These are phyloP conservation scores for Harpagifer antarcticus DNA, from an alignment of 2,797 vertebrate genomes.

Conservation along the genomic window DNA sequence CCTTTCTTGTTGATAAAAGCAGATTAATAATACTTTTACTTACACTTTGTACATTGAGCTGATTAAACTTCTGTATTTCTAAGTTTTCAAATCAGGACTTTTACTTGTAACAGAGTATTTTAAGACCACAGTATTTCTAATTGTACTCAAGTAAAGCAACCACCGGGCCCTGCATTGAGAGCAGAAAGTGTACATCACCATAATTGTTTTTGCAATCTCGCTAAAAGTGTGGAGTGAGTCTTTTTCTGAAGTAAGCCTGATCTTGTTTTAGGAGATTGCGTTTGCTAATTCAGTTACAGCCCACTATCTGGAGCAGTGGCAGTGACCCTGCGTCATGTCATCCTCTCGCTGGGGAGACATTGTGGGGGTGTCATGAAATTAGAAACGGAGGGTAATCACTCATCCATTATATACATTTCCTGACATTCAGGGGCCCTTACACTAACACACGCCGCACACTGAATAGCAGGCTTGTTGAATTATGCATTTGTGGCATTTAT, in stretches of 20 bases:
- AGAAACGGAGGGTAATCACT: constrained; percentile 69
- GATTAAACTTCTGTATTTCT: too few species aligned
- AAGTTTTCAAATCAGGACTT: too few species aligned
- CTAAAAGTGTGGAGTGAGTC: constrained; percentile 74
- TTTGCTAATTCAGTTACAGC: constrained; percentile 79
- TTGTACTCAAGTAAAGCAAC: constrained; percentile 7
- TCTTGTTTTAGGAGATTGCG: constrained; percentile 76
- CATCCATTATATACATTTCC: constrained; percentile 71
- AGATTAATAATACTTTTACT: too few species aligned
- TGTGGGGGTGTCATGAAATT: constrained; percentile 60
- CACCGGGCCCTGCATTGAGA: constrained; percentile 59
- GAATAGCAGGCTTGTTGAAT: constrained; percentile 13
- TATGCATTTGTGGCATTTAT: constrained; percentile 5
- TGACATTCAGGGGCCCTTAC: constrained; percentile 60
- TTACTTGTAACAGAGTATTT: too few species aligned
- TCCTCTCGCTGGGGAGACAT: constrained; percentile 28
- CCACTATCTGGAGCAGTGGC: constrained; percentile 54
- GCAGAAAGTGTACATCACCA: constrained; percentile 70
- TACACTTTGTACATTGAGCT: too few species aligned
- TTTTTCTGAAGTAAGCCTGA: constrained; percentile 67
- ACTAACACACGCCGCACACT: constrained; percentile 16
- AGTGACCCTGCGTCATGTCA: constrained; percentile 63
- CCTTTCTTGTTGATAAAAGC: too few species aligned
- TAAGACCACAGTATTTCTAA: too few species aligned
- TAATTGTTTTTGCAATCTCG: constrained; percentile 79